Conservation (phyloP, 2,797 vertebrate species). For the Anguilla pacifica region DNA sequence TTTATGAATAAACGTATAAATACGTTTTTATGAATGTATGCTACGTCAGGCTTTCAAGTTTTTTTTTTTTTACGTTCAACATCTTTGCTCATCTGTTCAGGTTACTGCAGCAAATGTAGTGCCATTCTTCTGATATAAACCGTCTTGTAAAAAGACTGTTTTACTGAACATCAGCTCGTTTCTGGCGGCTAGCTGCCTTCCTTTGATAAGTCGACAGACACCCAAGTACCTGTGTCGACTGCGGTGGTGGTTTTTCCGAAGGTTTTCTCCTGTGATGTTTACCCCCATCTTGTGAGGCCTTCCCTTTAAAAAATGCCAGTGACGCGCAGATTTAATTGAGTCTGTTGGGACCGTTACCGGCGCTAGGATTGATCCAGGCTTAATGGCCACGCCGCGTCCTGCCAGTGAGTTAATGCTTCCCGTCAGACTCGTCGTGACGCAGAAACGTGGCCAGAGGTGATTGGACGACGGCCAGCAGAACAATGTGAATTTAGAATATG, state of each 20-base stretch:
- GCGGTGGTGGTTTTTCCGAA: not conserved
- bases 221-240: not conserved
- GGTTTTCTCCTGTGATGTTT: not conserved
- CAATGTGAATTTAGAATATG: slow-evolving; percentile 6
- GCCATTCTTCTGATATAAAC: not conserved
- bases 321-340: not conserved
- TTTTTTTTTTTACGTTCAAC: too few species aligned
- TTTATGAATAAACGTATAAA: not conserved
- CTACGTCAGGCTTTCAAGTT: not conserved
- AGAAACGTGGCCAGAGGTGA: not conserved
- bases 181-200: not conserved
- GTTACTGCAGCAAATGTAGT: not conserved
- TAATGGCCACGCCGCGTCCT: not conserved
- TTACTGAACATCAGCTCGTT: not conserved
- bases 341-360: not conserved
- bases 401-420: not conserved
- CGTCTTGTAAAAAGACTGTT: not conserved
- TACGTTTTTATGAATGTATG: not conserved
- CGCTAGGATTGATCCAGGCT: not conserved
- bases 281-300: not conserved
- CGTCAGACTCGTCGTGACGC: not conserved
- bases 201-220: not conserved
- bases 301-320: not conserved
- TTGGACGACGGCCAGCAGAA: slow-evolving; percentile 1
- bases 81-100: not conserved